Evolutionary conservation across 2,888 invertebrate species (phyloP).

Genomic region (Acleris laterana): DNA sequence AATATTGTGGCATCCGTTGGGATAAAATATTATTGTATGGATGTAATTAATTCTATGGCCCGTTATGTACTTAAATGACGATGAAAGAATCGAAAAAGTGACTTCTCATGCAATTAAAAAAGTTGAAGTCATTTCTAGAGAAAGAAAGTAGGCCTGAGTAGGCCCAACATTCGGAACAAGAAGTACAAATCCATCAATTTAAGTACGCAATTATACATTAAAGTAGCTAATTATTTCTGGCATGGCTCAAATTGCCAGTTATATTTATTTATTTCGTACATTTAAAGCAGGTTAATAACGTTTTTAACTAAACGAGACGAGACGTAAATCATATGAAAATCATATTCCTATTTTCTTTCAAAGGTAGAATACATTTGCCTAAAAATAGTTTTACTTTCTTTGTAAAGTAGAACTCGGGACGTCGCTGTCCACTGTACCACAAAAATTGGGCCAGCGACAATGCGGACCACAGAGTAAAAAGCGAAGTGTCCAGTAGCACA

Average conservation of each 20-base stretch:
- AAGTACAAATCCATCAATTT: not conserved
- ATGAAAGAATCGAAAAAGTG: not conserved
- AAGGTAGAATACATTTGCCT: not conserved
- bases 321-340: not conserved
- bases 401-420: conserved; percentile 16
- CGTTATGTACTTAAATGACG: not conserved
- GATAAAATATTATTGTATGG: not conserved
- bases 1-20: not conserved
- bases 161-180: not conserved
- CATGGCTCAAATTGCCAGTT: too few species aligned
- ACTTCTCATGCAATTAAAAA: conserved; percentile 20
- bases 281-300: not conserved
- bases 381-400: conserved; percentile 19
- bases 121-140: conserved; percentile 10
- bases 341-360: not conserved
- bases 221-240: not conserved
- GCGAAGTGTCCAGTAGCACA: conserved; percentile 27
- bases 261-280: too few species aligned
- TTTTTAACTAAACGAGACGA: not conserved
- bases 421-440: conserved; percentile 16
- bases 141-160: conserved; percentile 7
- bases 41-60: not conserved
- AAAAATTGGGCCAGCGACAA: conserved; percentile 33
- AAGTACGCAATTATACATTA: conserved; percentile 1
- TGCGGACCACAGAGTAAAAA: conserved; percentile 24